Evolutionary conservation across 1,140 invertebrate species (phyloP), one percentile per base, ranked within the genome.

Genomic region (Cydia pomonella): DNA sequence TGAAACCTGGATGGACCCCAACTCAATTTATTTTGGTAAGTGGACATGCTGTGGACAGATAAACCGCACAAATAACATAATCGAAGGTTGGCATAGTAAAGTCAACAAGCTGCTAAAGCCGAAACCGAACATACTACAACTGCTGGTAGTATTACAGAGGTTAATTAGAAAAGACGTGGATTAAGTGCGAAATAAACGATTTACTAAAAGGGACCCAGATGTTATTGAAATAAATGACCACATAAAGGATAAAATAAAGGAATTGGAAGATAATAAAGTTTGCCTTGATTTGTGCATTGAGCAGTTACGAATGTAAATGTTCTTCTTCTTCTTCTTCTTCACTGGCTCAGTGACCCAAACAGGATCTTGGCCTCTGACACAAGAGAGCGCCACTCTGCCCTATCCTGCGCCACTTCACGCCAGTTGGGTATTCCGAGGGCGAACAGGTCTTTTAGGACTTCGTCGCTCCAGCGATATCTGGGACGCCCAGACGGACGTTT

Each of bases 121-220:
- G 53, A 59, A 59, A 59, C 53, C 53, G 21, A 59, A 18, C 53
- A 59, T 59, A 59, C 53, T 59, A 18, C n/a, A 59, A 59, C 53
- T 59, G 53, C 53, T 59, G 16, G 53, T 59, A 59, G 53, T 59
- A 59, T 59, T 59, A 59, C 53, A 59, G 53, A 59, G 53, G n/a
- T 59, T 59, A 23, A 59, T 59, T 59, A 33, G 29, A 59, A 59
- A 59, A 59, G n/a, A 59, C 53, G 6, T 59, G 21, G 53, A 59
- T 59, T 12, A 59, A 59, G 53, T 21, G 53, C 53, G 16, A 59
- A 59, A 59, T 18, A 59, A 59, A 59, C 53, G 21, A 59, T 59
- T 59, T 44, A 44, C 53, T 59, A 59, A 59, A 59, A 33, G 29
- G 6, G n/a, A 59, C 53, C 53, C 53, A 59, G 53, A 59, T 18